These are phyloP conservation scores for Cyrtodaria siliqua DNA, from an alignment of 2,888 invertebrate genomes.

Conservation along the genomic window DNA sequence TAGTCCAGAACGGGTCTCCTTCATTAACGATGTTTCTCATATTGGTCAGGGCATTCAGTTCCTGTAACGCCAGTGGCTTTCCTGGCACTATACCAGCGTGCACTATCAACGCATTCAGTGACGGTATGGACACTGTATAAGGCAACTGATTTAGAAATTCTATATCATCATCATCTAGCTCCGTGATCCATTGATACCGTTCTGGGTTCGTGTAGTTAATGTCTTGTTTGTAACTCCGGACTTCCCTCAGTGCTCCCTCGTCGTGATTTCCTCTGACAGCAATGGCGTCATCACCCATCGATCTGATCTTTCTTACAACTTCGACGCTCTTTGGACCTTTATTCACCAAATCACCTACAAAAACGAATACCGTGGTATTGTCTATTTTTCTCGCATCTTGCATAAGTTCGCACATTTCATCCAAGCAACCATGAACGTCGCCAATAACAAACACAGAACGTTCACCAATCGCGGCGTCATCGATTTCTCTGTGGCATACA, in stretches of 20 bases:
- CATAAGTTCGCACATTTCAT: constrained; percentile 81
- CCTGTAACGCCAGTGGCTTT: constrained; percentile 72
- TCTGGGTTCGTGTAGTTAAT: constrained; percentile 57
- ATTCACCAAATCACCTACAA: constrained; percentile 84
- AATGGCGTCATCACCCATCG: constrained; percentile 31
- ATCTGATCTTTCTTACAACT: too few relatives aligned
- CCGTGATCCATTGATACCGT: constrained; percentile 80
- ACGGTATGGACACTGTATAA: constrained; percentile 83
- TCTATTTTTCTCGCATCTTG: constrained; percentile 71
- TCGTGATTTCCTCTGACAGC: constrained; percentile 85
- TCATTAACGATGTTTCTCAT: constrained; percentile 83
- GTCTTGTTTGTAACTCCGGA: constrained; percentile 50
- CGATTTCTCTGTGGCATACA: constrained; percentile 47
- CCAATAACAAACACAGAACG: constrained; percentile 83
- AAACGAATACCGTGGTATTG: constrained; percentile 73
- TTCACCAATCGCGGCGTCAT: constrained; percentile 64
- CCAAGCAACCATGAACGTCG: constrained; percentile 85
- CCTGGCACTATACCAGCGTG: constrained; percentile 85
- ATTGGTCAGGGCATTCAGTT: constrained; percentile 77
- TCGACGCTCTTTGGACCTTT: constrained; percentile 80
- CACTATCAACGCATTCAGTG: constrained; percentile 80
- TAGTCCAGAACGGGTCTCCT: constrained; percentile 53
- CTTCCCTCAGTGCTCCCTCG: constrained; percentile 78
- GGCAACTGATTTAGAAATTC: constrained; percentile 82
- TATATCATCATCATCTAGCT: constrained; percentile 78